Percentiles rank a stretch among this genome's conserved stretches.
phyloP scores from a whole-genome alignment of 2,888 invertebrate genomes.

The Ypsolopha sequella region DNA sequence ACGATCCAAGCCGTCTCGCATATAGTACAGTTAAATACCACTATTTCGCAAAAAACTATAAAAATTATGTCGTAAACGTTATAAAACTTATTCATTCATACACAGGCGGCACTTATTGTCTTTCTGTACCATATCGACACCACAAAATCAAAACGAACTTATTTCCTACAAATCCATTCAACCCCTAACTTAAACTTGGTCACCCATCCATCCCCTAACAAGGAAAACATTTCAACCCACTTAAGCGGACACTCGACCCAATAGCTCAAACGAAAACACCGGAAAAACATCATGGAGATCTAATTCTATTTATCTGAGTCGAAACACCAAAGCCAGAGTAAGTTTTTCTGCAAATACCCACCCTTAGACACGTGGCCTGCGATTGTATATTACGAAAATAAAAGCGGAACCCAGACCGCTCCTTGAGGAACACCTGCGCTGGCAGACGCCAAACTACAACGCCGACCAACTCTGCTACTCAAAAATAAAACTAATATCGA shows the following conservation, averaged over 20 bases:
- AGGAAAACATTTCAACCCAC: conserved; percentile 1
- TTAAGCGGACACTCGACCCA: neutral
- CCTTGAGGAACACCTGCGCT: conserved; percentile 63
- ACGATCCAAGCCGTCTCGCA: too few relatives aligned
- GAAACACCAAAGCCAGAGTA: conserved; percentile 37
- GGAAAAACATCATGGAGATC: conserved; percentile 65
- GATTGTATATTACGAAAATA: conserved; percentile 58
- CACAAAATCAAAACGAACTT: too few relatives aligned
- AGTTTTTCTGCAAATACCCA: conserved; percentile 53
- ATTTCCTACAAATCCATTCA: too few relatives aligned
- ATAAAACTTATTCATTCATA: too few relatives aligned
- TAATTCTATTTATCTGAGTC: conserved; percentile 63
- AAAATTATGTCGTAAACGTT: too few relatives aligned
- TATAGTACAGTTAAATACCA: too few relatives aligned
- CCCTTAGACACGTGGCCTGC: conserved; percentile 59
- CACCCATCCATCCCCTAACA: neutral
- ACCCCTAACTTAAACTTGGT: too few relatives aligned
- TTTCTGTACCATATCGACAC: too few relatives aligned
- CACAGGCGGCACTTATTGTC: too few relatives aligned
- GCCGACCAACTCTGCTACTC: neutral
- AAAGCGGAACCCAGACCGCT: conserved; percentile 47
- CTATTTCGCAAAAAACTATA: too few relatives aligned
- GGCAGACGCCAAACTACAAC: conserved; percentile 19
- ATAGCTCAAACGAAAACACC: conserved; percentile 18
- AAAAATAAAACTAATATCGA: conserved; percentile 4